A percentile compares a stretch with the other conserved stretches of the same genome.
phyloP scores from a whole-genome alignment of 1,140 invertebrate species.

The Rhopalosiphum maidis region DNA sequence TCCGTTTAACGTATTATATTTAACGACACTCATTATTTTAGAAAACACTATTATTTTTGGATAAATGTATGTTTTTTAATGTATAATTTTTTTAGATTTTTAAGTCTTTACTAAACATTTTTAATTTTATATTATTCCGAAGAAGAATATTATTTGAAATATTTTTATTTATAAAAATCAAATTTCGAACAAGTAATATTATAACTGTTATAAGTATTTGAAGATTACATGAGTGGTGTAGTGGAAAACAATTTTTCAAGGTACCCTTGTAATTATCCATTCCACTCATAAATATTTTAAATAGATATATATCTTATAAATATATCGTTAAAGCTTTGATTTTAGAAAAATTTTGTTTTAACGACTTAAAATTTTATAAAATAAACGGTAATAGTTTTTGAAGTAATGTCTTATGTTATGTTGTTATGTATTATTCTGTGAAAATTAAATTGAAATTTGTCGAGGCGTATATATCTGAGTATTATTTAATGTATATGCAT shows the following conservation, averaged over 20 bases:
- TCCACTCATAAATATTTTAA: neutral
- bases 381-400: neutral
- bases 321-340: neutral
- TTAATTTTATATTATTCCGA: neutral
- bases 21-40: neutral
- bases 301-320: neutral
- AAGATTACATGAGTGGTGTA: neutral
- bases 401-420: neutral
- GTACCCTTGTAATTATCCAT: neutral
- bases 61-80: no score
- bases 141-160: neutral
- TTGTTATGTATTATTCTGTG: no score
- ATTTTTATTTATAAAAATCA: no score
- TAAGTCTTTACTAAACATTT: neutral
- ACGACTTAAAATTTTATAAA: no score
- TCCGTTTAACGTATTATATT: neutral
- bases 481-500: no score
- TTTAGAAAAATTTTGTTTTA: neutral
- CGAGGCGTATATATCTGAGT: neutral
- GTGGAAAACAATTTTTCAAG: neutral
- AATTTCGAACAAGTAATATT: neutral
- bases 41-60: neutral
- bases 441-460: neutral
- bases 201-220: neutral
- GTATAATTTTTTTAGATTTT: neutral